Conservation (phyloP, 2,113 vertebrate species). For the Sebastes fasciatus region DNA sequence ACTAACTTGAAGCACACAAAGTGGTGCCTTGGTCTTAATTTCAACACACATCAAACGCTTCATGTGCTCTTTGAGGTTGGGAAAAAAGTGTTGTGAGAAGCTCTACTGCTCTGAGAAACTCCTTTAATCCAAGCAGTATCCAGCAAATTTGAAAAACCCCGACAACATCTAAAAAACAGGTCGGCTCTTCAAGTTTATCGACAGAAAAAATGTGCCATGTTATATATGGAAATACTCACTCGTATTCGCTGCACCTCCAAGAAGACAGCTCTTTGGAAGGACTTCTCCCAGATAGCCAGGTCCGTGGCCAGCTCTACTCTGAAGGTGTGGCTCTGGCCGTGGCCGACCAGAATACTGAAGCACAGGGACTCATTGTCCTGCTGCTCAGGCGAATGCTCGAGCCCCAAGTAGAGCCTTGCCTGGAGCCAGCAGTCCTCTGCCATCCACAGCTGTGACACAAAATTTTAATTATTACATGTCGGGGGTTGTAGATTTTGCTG, state of each 20-base stretch:
- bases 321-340: slow-evolving; percentile 91
- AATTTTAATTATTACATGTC: background rate
- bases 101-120: background rate
- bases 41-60: slow-evolving; percentile 12
- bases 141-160: background rate
- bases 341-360: slow-evolving; percentile 91
- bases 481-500: background rate
- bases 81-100: slow-evolving; percentile 2
- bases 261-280: slow-evolving; percentile 94
- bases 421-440: slow-evolving; percentile 92
- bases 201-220: background rate
- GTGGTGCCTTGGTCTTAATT: background rate
- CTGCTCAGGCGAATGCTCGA: slow-evolving; percentile 88
- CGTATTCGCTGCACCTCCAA: slow-evolving; percentile 92
- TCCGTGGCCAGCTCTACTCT: slow-evolving; percentile 90
- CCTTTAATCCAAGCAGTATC: background rate
- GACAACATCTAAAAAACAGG: background rate
- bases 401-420: slow-evolving; percentile 88
- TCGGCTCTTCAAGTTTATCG: background rate
- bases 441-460: slow-evolving; percentile 89
- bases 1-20: background rate
- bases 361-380: slow-evolving; percentile 88
- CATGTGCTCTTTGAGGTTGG: background rate
- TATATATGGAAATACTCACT: slow-evolving; percentile 82
- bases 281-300: slow-evolving; percentile 91